phyloP scores from a whole-genome alignment of 2,797 vertebrate species.

The Alectoris magna region DNA sequence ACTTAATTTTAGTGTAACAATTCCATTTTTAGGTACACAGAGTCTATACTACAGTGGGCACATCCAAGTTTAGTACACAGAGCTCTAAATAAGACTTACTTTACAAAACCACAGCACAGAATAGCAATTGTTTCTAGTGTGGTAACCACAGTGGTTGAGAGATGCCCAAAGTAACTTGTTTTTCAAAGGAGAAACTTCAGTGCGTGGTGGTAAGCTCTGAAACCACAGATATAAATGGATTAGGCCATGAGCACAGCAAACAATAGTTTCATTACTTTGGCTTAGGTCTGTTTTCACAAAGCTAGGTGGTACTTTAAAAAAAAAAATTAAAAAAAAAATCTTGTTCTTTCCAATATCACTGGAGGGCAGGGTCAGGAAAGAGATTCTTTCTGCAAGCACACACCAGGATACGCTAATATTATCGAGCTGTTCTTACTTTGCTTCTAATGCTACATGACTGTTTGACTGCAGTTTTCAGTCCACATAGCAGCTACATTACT shows the following conservation, averaged over 20 bases:
- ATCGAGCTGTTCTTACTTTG: slow-evolving; percentile 13
- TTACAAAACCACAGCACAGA: slow-evolving; percentile 75
- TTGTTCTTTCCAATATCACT: slow-evolving; percentile 6
- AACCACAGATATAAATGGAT: slow-evolving; percentile 66
- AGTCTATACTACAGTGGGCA: slow-evolving; percentile 53
- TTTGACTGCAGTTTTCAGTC: slow-evolving; percentile 61
- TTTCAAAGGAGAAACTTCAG: slow-evolving; percentile 52
- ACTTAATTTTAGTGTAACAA: slow-evolving; percentile 74
- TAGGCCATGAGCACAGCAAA: background rate
- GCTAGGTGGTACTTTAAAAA: background rate
- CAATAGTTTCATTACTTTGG: slow-evolving; percentile 49
- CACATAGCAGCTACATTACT: slow-evolving; percentile 60
- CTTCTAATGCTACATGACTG: background rate
- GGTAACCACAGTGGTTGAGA: slow-evolving; percentile 63
- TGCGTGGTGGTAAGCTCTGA: slow-evolving; percentile 34
- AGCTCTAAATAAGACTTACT: slow-evolving; percentile 67
- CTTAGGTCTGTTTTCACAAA: slow-evolving; percentile 61
- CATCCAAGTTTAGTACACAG: slow-evolving; percentile 48
- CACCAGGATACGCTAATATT: slow-evolving; percentile 8
- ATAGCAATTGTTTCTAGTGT: slow-evolving; percentile 60
- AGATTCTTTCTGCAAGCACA: background rate
- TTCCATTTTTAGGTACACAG: slow-evolving; percentile 74
- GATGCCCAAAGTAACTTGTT: slow-evolving; percentile 35
- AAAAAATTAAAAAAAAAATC: background rate
- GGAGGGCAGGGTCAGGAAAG: background rate